Conservation (phyloP, 2,888 invertebrate genomes). For the Copidosoma aretas region DNA sequence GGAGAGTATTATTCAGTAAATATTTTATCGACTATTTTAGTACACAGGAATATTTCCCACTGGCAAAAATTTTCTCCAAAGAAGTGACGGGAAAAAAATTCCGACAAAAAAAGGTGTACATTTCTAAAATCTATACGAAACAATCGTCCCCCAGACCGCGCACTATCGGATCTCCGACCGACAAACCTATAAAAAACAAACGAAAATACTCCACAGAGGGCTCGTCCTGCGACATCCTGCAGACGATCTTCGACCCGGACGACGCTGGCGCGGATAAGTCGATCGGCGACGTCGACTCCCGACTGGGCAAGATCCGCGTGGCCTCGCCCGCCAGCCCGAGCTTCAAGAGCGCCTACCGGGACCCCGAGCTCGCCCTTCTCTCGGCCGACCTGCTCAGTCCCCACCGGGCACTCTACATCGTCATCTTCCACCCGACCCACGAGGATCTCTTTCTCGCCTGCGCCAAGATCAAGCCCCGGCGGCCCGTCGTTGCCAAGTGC, state of each 20-base stretch:
- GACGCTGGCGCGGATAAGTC: conserved; percentile 72
- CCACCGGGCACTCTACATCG: conserved; percentile 79
- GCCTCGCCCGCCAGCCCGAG: conserved; percentile 68
- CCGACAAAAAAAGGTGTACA: too few relatives aligned
- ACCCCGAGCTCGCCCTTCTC: conserved; percentile 74
- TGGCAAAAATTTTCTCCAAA: too few relatives aligned
- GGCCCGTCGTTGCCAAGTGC: conserved; percentile 75
- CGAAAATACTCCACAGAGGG: conserved; percentile 16
- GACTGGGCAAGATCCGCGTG: conserved; percentile 78
- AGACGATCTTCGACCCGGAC: conserved; percentile 84
- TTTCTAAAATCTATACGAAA: too few relatives aligned
- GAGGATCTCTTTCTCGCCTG: conserved; percentile 81
- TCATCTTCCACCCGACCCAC: conserved; percentile 79
- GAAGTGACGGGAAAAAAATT: too few relatives aligned
- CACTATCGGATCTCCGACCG: background rate
- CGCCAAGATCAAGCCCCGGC: conserved; percentile 77
- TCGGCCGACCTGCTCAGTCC: conserved; percentile 78
- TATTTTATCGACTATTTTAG: too few relatives aligned
- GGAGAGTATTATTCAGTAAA: too few relatives aligned
- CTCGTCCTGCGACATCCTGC: conserved; percentile 76
- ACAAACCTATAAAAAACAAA: background rate
- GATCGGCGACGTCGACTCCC: conserved; percentile 79
- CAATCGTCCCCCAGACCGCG: too few relatives aligned
- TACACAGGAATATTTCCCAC: too few relatives aligned
- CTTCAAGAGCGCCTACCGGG: conserved; percentile 71